Conservation (phyloP, 2,888 invertebrate genomes). For the Argyresthia goedartella region DNA sequence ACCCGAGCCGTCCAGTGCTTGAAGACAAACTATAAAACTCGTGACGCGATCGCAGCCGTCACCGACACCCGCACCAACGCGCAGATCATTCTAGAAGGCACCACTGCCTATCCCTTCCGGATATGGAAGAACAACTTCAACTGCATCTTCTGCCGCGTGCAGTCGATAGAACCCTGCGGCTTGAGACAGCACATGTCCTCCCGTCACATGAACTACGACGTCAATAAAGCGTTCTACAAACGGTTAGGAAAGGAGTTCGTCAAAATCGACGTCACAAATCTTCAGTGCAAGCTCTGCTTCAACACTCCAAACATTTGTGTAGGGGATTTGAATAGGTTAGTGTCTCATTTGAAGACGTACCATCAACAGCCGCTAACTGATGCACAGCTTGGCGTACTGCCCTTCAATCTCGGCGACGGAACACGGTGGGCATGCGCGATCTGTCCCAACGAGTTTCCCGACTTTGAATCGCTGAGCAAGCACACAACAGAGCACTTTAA, state of each 20-base stretch:
- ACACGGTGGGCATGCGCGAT: constrained; percentile 56
- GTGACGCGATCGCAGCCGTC: constrained; percentile 33
- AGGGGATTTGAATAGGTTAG: constrained; percentile 43
- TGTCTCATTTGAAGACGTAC: constrained; percentile 49
- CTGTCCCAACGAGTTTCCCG: constrained; percentile 49
- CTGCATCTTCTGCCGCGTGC: constrained; percentile 56
- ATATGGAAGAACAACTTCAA: constrained; percentile 60
- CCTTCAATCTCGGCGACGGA: constrained; percentile 53
- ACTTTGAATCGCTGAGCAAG: constrained; percentile 49
- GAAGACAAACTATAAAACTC: constrained; percentile 47
- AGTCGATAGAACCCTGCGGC: constrained; percentile 46
- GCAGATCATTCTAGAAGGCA: constrained; percentile 53
- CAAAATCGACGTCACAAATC: constrained; percentile 53
- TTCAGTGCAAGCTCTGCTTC: constrained; percentile 56
- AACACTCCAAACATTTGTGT: too few relatives aligned
- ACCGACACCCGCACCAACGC: constrained; percentile 50
- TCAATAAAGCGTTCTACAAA: constrained; percentile 55
- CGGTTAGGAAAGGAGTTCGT: constrained; percentile 58
- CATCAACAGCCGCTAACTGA: constrained; percentile 60
- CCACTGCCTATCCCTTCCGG: constrained; percentile 53
- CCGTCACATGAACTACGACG: constrained; percentile 47
- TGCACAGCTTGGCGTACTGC: constrained; percentile 54
- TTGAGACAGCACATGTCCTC: constrained; percentile 43
- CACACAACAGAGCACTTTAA: constrained; percentile 57
- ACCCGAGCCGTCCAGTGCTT: constrained; percentile 55